Base-by-base conservation (phyloP, 1,140 invertebrate genomes). In the Drosophila nasuta region DNA sequence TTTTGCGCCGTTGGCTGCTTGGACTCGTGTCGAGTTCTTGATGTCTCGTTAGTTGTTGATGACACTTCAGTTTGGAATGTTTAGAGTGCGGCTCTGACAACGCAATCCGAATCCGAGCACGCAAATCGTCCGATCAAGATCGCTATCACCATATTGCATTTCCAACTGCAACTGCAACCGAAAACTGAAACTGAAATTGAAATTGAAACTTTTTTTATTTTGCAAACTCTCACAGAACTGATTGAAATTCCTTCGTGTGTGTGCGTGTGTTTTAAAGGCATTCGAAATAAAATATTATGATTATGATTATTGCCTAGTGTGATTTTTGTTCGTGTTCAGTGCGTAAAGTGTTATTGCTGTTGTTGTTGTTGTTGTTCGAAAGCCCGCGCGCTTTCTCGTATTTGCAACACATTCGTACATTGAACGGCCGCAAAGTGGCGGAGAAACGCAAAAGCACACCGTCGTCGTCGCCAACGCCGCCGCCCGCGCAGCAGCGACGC, bases 21-120 rank as follows among this genome's bases (percentile, higher is more conserved):
- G 86, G 81, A 81, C 81, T 90, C 83, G 87, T 90, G 87, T 86
- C 78, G 91, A 91, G 91, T 91, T 91, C 91, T 91, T 92, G 79
- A 89, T 91, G 77, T 82, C 81, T 92, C 88, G 91, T 92, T 92
- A 92, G 91, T 92, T 92, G 89, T 92, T 91, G 91, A 92, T 91
- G 91, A 91, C 91, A 92, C 91, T 92, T 92, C 91, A 92, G 75
- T 82, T 92, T 89, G 91, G 82, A 91, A 91, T 82, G 91, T 92
- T 77, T 83, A 86, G 86, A 91, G 82, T 91, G 89, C 89, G 81
- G 75, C 79, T 73, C 78, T 74, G 70, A 77, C 28, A 71, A 73
- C 62, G 60, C 59, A 60, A 63, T 13, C 11, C 51, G 63, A 59
- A 63, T 13, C 11, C 58, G 70, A 49, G 17, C 33, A 15, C 67